Base-by-base conservation (phyloP, 2,797 vertebrate species). In the Brachymystax lenok region DNA sequence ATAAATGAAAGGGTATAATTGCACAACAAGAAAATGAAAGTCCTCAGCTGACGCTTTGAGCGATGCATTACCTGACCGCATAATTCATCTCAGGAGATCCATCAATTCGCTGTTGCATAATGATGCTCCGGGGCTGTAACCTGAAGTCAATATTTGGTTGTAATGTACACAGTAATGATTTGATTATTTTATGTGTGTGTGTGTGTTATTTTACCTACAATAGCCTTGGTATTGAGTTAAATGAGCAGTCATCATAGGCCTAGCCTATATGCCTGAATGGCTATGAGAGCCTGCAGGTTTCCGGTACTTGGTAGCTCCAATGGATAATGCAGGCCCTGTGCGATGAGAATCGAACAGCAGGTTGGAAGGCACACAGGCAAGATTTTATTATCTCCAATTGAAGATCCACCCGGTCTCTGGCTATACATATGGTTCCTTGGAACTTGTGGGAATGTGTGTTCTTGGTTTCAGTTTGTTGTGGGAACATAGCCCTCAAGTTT, bases 341-440 rank as follows among this genome's bases (percentile, higher is more conserved):
- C 77, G 21, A 63, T 71, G 5, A 14, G 69, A 51, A 46, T 76
- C 21, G 27, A 79, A 67, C 27, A 67, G 28, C 1, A 21, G 72
- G 77, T 79, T 79, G 78, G 75, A 19, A 16, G 70, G 83, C 76
- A 83, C 66, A 30, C 3, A 19, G 67, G 69, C 69, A 79, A 35
- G 64, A 68, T 66, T 74, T 88, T 82, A 88, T 93, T 85, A 88
- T 80, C 71, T 74, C 75, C 46, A 69, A 70, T 70, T 70, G 74
- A 79, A 70, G 81, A 79, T 73, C 78, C 77, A 78, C 75, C 75
- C 56, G 24, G 74, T 66, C 77, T 76, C 75, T 75, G 71, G 69
- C 74, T 54, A 73, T 75, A 80, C 17, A 46, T 46, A 12, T 13
- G 40, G 40, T 46, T 46, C 40, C 40, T 46, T 46, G 40, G 40